Evolutionary conservation across 2,888 invertebrate species (phyloP).

Genomic region (Perdita meconis): DNA sequence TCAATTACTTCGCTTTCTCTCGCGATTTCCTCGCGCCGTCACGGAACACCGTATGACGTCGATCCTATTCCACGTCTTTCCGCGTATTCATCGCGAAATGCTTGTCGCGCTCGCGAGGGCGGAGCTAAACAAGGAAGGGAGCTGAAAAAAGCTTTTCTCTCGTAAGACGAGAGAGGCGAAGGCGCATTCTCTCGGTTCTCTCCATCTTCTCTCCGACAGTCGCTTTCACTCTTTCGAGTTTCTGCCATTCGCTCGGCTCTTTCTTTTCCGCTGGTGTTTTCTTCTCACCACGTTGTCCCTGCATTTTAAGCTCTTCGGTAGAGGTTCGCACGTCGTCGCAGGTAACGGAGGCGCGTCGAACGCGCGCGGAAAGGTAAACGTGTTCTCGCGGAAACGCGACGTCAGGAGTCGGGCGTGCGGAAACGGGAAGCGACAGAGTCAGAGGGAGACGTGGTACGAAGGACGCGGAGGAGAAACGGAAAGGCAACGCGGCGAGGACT

Average conservation of each 20-base stretch:
- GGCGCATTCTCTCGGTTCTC: conserved; percentile 37
- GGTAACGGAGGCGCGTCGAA: conserved; percentile 35
- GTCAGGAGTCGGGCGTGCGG: conserved; percentile 19
- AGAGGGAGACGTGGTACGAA: conserved; percentile 23
- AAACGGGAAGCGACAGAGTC: conserved; percentile 15
- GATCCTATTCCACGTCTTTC: conserved; percentile 66
- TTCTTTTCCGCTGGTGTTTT: conserved; percentile 19
- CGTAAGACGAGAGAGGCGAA: conserved; percentile 65
- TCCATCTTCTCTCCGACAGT: conserved; percentile 45
- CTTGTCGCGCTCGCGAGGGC: conserved; percentile 60
- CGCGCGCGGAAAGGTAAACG: conserved; percentile 55
- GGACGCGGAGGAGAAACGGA: background rate
- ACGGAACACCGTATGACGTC: conserved; percentile 37
- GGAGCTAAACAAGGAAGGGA: conserved; percentile 45
- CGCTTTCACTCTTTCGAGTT: conserved; percentile 40
- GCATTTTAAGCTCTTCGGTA: conserved; percentile 24
- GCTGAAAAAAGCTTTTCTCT: conserved; percentile 64
- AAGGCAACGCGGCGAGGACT: conserved; percentile 50
- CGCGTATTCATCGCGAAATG: conserved; percentile 67
- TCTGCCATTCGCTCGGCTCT: conserved; percentile 27
- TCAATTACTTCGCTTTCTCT: conserved; percentile 55
- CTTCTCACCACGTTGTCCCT: conserved; percentile 11
- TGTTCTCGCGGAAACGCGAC: conserved; percentile 33
- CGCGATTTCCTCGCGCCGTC: conserved; percentile 23
- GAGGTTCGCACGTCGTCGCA: background rate